Evolutionary conservation across 2,888 invertebrate species (phyloP).

Genomic region (Diadegma fenestrale): DNA sequence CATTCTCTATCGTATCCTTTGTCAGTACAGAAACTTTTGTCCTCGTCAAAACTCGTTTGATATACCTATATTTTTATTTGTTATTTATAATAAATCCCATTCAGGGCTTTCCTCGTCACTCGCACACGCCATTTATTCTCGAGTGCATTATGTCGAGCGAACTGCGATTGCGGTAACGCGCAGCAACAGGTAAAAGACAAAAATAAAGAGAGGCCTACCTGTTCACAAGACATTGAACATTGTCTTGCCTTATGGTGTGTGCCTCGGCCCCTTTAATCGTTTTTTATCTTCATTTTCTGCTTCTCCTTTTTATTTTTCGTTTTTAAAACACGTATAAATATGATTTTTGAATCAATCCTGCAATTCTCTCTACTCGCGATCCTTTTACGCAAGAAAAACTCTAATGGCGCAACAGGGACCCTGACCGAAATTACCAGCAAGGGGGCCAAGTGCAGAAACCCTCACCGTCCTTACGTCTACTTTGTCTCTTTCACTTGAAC

Average conservation of each 20-base stretch:
- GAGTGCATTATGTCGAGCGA: conserved; percentile 55
- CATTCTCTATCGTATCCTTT: conserved; percentile 50
- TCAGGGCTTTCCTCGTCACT: conserved; percentile 36
- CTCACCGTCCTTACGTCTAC: conserved; percentile 25
- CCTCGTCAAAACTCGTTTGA: conserved; percentile 28
- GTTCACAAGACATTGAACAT: conserved; percentile 44
- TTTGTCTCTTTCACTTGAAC: neutral
- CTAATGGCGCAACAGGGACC: conserved; percentile 79
- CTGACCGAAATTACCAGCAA: conserved; percentile 83
- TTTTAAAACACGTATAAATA: neutral
- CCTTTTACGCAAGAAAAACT: conserved; percentile 50
- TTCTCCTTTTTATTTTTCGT: conserved; percentile 1
- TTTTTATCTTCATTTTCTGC: neutral
- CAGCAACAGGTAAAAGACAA: conserved; percentile 39
- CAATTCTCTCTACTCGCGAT: conserved; percentile 37
- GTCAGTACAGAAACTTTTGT: conserved; percentile 57
- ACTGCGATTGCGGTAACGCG: conserved; percentile 12
- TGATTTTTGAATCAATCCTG: conserved; percentile 9
- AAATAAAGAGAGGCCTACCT: conserved; percentile 45
- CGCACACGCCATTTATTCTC: conserved; percentile 40
- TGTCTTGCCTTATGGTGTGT: conserved; percentile 34
- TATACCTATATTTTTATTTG: conserved; percentile 17
- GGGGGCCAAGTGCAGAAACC: conserved; percentile 82
- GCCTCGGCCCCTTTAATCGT: conserved; percentile 22
- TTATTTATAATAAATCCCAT: conserved; percentile 32